Evolutionary conservation across 2,113 vertebrate species (phyloP).

Genomic region (Kryptolebias marmoratus): DNA sequence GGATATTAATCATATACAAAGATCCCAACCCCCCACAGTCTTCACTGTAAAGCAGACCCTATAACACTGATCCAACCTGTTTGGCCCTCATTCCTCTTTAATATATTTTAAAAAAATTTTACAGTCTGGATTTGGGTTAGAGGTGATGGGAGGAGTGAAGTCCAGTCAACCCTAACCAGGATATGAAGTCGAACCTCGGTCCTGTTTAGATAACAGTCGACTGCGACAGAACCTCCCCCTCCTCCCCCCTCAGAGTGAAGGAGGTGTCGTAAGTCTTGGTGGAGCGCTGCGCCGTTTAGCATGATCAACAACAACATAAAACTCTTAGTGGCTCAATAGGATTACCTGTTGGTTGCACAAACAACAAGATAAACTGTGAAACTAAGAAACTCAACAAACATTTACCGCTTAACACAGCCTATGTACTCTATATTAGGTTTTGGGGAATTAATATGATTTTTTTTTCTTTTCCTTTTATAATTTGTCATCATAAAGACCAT

Average conservation of each 20-base stretch:
- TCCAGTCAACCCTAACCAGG: slow-evolving; percentile 16
- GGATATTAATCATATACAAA: slow-evolving; percentile 65
- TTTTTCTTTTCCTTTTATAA: background rate
- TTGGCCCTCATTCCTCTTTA: slow-evolving; percentile 60
- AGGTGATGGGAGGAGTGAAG: slow-evolving; percentile 36
- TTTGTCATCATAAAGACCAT: background rate
- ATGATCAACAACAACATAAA: slow-evolving; percentile 58
- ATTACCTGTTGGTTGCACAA: slow-evolving; percentile 70
- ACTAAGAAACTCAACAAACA: slow-evolving; percentile 24
- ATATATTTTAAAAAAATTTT: slow-evolving; percentile 30
- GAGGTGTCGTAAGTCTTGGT: slow-evolving; percentile 36
- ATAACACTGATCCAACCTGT: slow-evolving; percentile 56
- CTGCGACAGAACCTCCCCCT: background rate
- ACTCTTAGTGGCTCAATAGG: slow-evolving; percentile 65
- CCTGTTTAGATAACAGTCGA: slow-evolving; percentile 3
- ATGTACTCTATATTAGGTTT: background rate
- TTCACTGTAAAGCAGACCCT: slow-evolving; percentile 45
- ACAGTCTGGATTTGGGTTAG: slow-evolving; percentile 60
- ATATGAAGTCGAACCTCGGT: background rate
- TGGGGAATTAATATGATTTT: background rate
- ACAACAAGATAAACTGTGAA: slow-evolving; percentile 69
- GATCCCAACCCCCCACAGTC: slow-evolving; percentile 16
- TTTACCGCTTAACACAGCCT: background rate
- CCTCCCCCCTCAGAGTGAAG: slow-evolving; percentile 3
- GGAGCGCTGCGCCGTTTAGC: slow-evolving; percentile 15